These are phyloP conservation scores for Rissa tridactyla DNA, from an alignment of 2,113 vertebrate species.

Conservation along the genomic window DNA sequence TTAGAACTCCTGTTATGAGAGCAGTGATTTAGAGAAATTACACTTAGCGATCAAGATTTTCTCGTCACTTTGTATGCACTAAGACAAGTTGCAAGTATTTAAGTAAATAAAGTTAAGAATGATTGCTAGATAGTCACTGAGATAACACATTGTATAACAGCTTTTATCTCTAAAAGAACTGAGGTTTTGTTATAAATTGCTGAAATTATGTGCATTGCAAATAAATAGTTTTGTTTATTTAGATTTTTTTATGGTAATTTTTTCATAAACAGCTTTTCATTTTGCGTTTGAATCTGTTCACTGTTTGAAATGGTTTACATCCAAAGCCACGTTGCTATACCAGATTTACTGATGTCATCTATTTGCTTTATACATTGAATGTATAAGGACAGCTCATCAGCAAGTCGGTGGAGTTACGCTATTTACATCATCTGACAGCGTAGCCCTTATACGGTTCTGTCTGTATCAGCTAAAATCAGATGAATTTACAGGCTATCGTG, in stretches of 20 bases:
- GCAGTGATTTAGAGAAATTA: not conserved
- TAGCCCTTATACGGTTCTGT: not conserved
- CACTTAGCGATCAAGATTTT: not conserved
- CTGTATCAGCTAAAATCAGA: not conserved
- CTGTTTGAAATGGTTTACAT: not conserved
- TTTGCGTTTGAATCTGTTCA: not conserved
- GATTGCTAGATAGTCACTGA: not conserved
- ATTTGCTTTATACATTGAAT: not conserved
- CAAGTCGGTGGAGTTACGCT: not conserved
- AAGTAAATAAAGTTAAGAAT: conserved; percentile 24
- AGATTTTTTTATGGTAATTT: not conserved
- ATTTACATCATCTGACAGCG: not conserved
- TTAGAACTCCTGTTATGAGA: not conserved
- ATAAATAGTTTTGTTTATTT: conserved; percentile 24
- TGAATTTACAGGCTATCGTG: not conserved
- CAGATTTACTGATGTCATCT: not conserved
- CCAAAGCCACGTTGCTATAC: not conserved
- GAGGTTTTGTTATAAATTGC: not conserved
- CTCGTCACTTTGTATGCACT: not conserved
- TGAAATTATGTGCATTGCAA: conserved; percentile 10
- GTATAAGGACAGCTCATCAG: not conserved
- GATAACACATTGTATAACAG: not conserved
- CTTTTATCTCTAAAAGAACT: conserved; percentile 16
- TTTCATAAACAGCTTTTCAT: not conserved
- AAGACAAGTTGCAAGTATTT: not conserved